Conservation (phyloP, 2,113 vertebrate species). For the Sceloporus tristichus region DNA sequence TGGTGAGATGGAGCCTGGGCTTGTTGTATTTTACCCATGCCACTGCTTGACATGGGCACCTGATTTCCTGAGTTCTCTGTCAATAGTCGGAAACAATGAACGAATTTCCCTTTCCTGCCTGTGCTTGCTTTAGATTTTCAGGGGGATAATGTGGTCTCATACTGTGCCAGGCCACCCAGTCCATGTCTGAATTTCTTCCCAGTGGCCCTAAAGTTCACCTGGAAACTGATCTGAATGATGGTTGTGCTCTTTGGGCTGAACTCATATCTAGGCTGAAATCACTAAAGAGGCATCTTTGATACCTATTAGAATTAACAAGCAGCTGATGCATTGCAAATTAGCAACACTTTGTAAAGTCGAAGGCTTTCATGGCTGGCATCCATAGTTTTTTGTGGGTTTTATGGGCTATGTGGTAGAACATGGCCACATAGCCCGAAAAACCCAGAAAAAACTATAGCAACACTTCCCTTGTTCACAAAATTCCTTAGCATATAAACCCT, state of each 20-base stretch:
- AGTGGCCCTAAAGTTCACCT: constrained; percentile 43
- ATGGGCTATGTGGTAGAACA: too few species aligned
- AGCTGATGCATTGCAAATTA: background rate
- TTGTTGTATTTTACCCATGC: constrained; percentile 29
- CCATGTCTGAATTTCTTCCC: constrained; percentile 5
- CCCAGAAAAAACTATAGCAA: too few species aligned
- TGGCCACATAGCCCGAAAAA: too few species aligned
- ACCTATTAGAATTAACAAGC: background rate
- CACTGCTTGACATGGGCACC: background rate
- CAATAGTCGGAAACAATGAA: constrained; percentile 75
- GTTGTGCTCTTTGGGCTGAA: background rate
- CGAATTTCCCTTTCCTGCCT: constrained; percentile 72
- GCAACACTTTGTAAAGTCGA: background rate
- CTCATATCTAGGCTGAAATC: background rate
- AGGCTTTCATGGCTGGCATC: too few species aligned
- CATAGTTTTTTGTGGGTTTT: too few species aligned
- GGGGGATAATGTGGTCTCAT: constrained; percentile 54
- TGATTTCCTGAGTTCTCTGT: background rate
- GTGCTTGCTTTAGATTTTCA: constrained; percentile 72
- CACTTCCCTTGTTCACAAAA: background rate
- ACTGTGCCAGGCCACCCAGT: constrained; percentile 64
- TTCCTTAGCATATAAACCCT: background rate
- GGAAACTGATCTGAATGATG: constrained; percentile 28
- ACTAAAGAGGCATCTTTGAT: background rate
- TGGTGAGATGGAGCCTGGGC: background rate